Evolutionary conservation across 2,113 vertebrate species (phyloP), one percentile per base, ranked within the genome.

Genomic region (Stegostoma tigrinum): DNA sequence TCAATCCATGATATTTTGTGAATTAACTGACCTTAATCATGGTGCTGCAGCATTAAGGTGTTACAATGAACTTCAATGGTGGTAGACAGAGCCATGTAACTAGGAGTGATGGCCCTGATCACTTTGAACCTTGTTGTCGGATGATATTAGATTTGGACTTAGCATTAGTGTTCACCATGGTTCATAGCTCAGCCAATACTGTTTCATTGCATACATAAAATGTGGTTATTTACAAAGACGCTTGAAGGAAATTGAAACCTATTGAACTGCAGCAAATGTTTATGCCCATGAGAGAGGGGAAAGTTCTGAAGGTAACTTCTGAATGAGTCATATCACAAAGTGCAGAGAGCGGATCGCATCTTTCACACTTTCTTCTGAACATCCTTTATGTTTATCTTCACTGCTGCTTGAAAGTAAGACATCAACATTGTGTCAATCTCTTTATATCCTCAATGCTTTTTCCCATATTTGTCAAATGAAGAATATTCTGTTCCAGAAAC

Each of bases 391-490:
- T 70, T n/a, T 94, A 95, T 27, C 94, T 72, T 72, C 70, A 45
- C 42, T 38, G 14, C 14, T 75, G 67, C 94, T 72, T 14, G 48
- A 75, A 95, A 72, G 42, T n/a, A 34, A 95, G 23, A 52, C 68
- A 95, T 12, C 23, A 48, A 8, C 94, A 72, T 38, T 15, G 42
- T 68, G 72, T 48, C 68, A 95, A 75, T 95, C 94, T 72, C 10
- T 93, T 95, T 95, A 95, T 95, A 68, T 52, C 94, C 45, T 72
- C 24, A 48, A 52, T 72, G 94, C n/a, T 72, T n/a, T 67, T 72
- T 30, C 42, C 67, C 24, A 38, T 23, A 52, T 75, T 95, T 42
- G 72, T 14, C 27, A 95, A 48, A 24, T 14, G 34, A 21, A 70
- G 27, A 68, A 38, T n/a, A 48, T 30, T 68, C 66, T 72, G 93